Conservation (phyloP, 2,888 invertebrate species). For the Junonia oenone region DNA sequence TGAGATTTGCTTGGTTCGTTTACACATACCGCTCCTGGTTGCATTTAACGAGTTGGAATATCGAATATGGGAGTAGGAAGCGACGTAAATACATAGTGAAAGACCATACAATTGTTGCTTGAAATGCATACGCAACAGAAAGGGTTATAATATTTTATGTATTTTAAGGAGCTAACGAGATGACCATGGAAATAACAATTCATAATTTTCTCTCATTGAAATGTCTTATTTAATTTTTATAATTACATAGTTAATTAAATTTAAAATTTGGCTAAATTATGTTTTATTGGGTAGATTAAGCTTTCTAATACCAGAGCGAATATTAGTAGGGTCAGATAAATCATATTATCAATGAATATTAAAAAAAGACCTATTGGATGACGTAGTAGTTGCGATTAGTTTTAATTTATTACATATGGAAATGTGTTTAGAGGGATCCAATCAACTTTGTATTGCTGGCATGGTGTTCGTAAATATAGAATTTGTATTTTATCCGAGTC, state of each 20-base stretch:
- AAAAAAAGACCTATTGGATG: conserved; percentile 16
- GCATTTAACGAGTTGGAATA: conserved; percentile 63
- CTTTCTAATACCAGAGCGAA: conserved; percentile 12
- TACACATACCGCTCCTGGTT: conserved; percentile 71
- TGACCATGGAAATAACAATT: conserved; percentile 7
- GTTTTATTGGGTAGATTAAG: neutral
- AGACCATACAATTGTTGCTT: conserved; percentile 55
- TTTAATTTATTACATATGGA: conserved; percentile 42
- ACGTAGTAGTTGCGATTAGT: conserved; percentile 36
- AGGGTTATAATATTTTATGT: conserved; percentile 27
- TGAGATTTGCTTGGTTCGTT: conserved; percentile 68
- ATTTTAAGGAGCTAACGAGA: conserved; percentile 24
- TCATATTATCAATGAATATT: conserved; percentile 19
- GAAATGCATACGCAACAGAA: conserved; percentile 33
- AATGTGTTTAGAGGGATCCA: conserved; percentile 40
- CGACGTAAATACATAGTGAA: conserved; percentile 60
- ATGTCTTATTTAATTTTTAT: neutral
- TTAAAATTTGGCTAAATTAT: neutral
- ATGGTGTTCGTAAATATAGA: conserved; percentile 35
- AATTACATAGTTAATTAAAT: neutral
- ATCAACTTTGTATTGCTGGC: conserved; percentile 25
- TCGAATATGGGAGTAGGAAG: conserved; percentile 66
- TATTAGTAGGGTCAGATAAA: conserved; percentile 8
- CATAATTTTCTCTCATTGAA: conserved; percentile 3
- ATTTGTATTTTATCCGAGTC: conserved; percentile 46